Evolutionary conservation across 2,888 invertebrate genomes (phyloP).

Genomic region (Micoletzkya japonica): DNA sequence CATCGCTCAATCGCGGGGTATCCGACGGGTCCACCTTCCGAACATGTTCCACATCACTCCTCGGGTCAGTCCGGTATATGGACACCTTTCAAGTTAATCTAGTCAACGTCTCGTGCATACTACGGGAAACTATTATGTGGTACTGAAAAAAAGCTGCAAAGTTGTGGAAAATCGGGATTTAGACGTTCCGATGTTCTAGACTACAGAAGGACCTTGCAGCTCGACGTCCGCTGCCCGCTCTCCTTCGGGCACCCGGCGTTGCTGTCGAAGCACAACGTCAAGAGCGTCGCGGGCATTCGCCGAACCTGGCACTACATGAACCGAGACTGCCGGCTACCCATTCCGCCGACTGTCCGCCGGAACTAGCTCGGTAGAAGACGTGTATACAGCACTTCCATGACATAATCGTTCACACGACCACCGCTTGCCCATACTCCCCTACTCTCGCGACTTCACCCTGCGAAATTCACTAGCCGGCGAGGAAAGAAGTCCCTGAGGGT

Average conservation of each 20-base stretch:
- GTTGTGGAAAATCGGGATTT: neutral
- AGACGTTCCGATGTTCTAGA: neutral
- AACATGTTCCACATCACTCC: conserved; percentile 18
- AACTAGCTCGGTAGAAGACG: no score
- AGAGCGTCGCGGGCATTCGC: neutral
- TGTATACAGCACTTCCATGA: no score
- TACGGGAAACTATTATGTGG: neutral
- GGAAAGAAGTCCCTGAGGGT: no score
- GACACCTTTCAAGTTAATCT: neutral
- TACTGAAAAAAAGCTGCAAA: neutral
- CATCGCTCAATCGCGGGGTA: conserved; percentile 9
- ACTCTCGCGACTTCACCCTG: no score
- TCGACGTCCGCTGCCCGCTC: conserved; percentile 9
- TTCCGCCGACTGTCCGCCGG: no score
- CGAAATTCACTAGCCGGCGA: no score
- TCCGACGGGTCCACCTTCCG: conserved; percentile 17
- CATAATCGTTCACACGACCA: no score
- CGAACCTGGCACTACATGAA: conserved; percentile 11
- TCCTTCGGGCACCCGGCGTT: conserved; percentile 17
- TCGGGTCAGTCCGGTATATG: neutral
- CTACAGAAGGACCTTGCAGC: neutral
- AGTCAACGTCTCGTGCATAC: neutral
- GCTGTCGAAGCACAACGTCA: conserved; percentile 22
- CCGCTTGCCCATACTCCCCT: no score
- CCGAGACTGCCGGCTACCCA: neutral